Conservation (phyloP, 2,113 vertebrate genomes). For the Picathartes gymnocephalus region DNA sequence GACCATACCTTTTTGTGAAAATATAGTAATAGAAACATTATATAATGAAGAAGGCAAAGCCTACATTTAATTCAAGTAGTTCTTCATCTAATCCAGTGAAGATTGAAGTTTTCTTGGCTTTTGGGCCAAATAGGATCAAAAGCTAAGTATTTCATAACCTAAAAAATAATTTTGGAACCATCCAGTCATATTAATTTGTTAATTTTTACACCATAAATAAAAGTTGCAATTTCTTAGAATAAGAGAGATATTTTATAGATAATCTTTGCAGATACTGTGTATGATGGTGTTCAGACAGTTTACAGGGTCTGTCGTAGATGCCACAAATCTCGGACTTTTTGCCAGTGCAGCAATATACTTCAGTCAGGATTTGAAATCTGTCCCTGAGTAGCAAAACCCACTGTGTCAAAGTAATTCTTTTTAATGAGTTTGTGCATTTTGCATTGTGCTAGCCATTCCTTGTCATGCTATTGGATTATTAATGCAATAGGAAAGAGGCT, state of each 20-base stretch:
- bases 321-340: not conserved
- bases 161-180: not conserved
- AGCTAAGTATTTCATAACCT: not conserved
- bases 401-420: not conserved
- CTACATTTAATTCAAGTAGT: not conserved
- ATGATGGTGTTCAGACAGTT: not conserved
- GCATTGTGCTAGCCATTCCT: not conserved
- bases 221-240: not conserved
- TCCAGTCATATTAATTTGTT: not conserved
- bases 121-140: not conserved
- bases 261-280: not conserved
- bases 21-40: not conserved
- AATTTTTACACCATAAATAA: not conserved
- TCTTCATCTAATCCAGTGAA: not conserved
- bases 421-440: not conserved
- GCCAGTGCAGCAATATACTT: not conserved
- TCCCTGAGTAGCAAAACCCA: not conserved
- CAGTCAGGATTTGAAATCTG: not conserved
- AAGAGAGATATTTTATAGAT: not conserved
- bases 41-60: not conserved
- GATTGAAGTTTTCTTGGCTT: not conserved
- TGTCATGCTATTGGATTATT: not conserved
- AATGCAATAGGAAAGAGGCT: not conserved
- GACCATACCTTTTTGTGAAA: not conserved
- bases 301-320: not conserved